Evolutionary conservation across 2,113 vertebrate genomes (phyloP).

Genomic region (Murina feae): DNA sequence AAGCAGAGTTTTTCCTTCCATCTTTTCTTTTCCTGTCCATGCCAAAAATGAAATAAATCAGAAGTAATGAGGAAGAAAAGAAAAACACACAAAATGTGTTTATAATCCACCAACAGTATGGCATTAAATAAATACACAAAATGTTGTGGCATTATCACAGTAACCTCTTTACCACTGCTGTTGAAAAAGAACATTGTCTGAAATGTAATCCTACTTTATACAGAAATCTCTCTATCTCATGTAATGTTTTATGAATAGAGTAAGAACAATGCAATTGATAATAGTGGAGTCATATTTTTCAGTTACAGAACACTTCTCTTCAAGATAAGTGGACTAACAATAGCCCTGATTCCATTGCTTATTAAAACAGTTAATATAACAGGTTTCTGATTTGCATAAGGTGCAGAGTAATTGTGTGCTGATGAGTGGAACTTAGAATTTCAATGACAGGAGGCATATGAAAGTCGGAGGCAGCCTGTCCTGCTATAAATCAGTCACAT

Average conservation of each 20-base stretch:
- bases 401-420: slow-evolving; percentile 55
- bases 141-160: not conserved
- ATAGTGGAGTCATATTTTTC: slow-evolving; percentile 17
- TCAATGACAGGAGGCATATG: slow-evolving; percentile 7
- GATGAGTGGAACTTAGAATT: slow-evolving; percentile 40
- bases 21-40: not conserved
- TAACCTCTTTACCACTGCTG: not conserved
- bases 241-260: slow-evolving; percentile 26
- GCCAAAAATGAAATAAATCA: slow-evolving; percentile 1
- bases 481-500: not conserved
- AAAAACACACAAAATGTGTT: not conserved
- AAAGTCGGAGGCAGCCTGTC: not conserved
- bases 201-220: slow-evolving; percentile 9
- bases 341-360: slow-evolving; percentile 49
- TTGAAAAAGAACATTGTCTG: not conserved
- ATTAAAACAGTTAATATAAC: slow-evolving; percentile 59
- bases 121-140: not conserved
- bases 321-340: slow-evolving; percentile 29
- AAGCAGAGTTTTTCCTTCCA: not conserved
- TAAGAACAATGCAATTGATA: not conserved
- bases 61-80: not conserved
- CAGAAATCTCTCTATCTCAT: not conserved
- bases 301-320: slow-evolving; percentile 26
- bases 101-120: not conserved
- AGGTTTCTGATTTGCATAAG: slow-evolving; percentile 62